Conservation (phyloP, 2,888 invertebrate species). For the Parelbella ahira region DNA sequence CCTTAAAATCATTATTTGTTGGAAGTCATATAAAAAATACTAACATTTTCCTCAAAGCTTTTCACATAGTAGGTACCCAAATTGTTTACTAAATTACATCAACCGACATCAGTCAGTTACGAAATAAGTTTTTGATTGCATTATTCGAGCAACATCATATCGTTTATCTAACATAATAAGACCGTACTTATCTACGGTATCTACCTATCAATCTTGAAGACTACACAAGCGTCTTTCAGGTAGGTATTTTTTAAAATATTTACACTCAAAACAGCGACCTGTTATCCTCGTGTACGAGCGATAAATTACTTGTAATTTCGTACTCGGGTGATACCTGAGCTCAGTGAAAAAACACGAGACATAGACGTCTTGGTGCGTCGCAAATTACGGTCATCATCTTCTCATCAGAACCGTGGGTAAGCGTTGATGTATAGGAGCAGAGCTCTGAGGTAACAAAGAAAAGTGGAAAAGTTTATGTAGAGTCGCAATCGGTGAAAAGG, state of each 20-base stretch:
- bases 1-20: too few relatives aligned
- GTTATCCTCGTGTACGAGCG: slow-evolving; percentile 60
- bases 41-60: not conserved
- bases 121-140: slow-evolving; percentile 19
- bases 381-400: slow-evolving; percentile 80
- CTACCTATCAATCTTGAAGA: slow-evolving; percentile 19
- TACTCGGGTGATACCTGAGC: slow-evolving; percentile 78
- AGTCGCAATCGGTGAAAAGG: not conserved
- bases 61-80: not conserved
- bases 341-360: slow-evolving; percentile 78
- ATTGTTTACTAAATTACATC: slow-evolving; percentile 9
- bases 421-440: slow-evolving; percentile 73
- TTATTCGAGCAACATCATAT: slow-evolving; percentile 6
- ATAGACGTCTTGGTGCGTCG: slow-evolving; percentile 81
- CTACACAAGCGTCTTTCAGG: slow-evolving; percentile 25
- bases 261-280: slow-evolving; percentile 44
- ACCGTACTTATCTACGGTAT: slow-evolving; percentile 17
- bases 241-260: slow-evolving; percentile 41
- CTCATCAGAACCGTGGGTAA: slow-evolving; percentile 77
- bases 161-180: slow-evolving; percentile 21
- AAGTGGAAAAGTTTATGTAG: slow-evolving; percentile 15
- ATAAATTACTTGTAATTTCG: slow-evolving; percentile 80
- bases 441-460: slow-evolving; percentile 45
- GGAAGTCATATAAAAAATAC: too few relatives aligned
- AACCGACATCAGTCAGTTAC: slow-evolving; percentile 7